Conservation (phyloP, 2,797 vertebrate species). For the Botia almorhae region DNA sequence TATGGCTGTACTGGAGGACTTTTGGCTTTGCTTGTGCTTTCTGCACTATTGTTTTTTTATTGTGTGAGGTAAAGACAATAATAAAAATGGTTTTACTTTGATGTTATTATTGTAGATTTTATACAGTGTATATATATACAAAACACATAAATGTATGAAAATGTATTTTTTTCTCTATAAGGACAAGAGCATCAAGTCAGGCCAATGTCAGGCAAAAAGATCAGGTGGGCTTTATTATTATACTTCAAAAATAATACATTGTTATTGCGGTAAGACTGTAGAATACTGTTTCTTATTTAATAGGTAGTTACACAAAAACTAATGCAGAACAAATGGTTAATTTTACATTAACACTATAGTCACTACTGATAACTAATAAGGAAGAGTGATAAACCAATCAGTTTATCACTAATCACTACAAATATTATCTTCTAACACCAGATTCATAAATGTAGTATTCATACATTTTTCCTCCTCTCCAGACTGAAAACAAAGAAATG, state of each 20-base stretch:
- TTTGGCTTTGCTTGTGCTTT: neutral
- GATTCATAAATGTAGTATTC: neutral
- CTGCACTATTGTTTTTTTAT: neutral
- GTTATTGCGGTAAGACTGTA: too few relatives aligned
- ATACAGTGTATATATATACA: neutral
- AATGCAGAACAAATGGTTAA: too few relatives aligned
- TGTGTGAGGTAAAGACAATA: conserved; percentile 16
- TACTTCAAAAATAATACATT: too few relatives aligned
- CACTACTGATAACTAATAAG: too few relatives aligned
- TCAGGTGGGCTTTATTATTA: neutral
- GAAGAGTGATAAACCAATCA: too few relatives aligned
- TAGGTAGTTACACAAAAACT: too few relatives aligned
- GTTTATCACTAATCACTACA: too few relatives aligned
- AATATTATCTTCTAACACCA: neutral
- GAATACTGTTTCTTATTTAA: too few relatives aligned
- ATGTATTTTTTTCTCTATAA: neutral
- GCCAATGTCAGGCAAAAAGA: neutral
- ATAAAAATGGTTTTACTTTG: neutral
- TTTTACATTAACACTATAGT: too few relatives aligned
- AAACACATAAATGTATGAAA: neutral
- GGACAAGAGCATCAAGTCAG: conserved; percentile 5
- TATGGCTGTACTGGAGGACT: neutral
- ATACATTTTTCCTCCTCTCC: too few relatives aligned
- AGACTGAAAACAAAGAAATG: conserved; percentile 1
- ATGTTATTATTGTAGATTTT: neutral